A percentile compares a stretch with the other conserved stretches of the same genome.
phyloP scores from a whole-genome alignment of 2,888 invertebrate genomes.

The Biston stratarius region DNA sequence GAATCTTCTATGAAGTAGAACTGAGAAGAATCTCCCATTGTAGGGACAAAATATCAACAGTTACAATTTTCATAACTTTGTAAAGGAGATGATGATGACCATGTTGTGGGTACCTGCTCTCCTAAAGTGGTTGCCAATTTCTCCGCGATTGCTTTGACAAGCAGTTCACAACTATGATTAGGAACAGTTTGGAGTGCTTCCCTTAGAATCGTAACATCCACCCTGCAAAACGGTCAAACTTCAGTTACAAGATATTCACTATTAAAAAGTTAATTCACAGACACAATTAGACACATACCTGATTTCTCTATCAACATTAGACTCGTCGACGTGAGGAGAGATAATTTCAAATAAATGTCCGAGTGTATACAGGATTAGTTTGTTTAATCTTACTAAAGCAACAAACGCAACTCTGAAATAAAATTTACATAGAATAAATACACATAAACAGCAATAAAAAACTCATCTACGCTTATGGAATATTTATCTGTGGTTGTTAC shows the following conservation, averaged over 20 bases:
- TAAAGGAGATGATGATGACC: too few species aligned
- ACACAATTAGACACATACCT: constrained; percentile 59
- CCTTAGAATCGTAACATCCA: constrained; percentile 89
- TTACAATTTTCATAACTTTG: too few species aligned
- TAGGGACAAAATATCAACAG: too few species aligned
- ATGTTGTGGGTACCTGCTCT: constrained; percentile 86
- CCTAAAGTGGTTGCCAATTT: constrained; percentile 94
- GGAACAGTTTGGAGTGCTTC: constrained; percentile 95
- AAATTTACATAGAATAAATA: constrained; percentile 10
- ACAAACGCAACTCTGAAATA: constrained; percentile 92
- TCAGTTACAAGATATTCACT: constrained; percentile 9
- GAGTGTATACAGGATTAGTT: constrained; percentile 94
- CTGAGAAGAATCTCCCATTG: too few species aligned
- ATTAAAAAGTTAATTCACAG: constrained; percentile 19
- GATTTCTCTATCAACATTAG: constrained; percentile 72
- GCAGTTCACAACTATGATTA: constrained; percentile 93
- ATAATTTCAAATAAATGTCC: constrained; percentile 91
- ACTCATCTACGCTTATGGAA: background rate
- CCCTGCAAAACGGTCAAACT: constrained; percentile 62
- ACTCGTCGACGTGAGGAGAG: constrained; percentile 82
- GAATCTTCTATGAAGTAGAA: too few species aligned
- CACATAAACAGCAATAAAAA: background rate
- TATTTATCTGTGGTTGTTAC: constrained; percentile 51
- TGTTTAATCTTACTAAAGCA: constrained; percentile 94
- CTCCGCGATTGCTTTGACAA: constrained; percentile 93